Evolutionary conservation across 2,113 vertebrate species (phyloP).

Genomic region (Passer montanus): DNA sequence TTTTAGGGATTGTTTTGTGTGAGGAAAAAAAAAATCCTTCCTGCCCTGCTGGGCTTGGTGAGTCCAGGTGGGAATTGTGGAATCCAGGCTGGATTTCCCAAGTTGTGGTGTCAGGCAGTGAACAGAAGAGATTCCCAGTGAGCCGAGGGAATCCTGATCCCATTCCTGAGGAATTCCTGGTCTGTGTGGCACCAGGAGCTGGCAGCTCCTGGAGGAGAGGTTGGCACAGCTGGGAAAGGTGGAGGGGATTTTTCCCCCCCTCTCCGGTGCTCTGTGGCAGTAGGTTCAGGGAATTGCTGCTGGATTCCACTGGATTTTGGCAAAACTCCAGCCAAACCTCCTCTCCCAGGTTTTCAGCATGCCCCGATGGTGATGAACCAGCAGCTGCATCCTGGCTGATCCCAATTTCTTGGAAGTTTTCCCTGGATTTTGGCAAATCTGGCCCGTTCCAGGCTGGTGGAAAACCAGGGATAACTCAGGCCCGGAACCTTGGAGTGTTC

Average conservation of each 20-base stretch:
- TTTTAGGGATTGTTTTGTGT: accelerated
- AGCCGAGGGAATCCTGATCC: not conserved
- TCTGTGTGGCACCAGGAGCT: not conserved
- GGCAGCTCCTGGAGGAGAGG: not conserved
- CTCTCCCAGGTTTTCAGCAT: accelerated
- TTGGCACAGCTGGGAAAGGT: not conserved
- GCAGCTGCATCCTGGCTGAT: not conserved
- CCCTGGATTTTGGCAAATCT: not conserved
- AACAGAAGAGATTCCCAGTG: not conserved
- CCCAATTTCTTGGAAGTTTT: not conserved
- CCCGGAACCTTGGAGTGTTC: not conserved
- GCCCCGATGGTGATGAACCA: accelerated
- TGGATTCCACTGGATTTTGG: not conserved
- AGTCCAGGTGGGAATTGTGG: not conserved
- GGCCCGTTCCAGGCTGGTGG: not conserved
- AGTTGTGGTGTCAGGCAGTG: not conserved
- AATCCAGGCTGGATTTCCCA: not conserved
- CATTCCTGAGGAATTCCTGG: not conserved
- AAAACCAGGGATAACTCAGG: not conserved
- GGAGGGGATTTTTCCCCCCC: not conserved
- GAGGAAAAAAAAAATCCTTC: not conserved
- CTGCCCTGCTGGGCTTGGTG: accelerated
- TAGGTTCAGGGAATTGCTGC: not conserved
- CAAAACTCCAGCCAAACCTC: not conserved
- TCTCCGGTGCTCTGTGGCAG: not conserved